Evolutionary conservation across 2,113 vertebrate species (phyloP).

Genomic region (Limnothrissa miodon): DNA sequence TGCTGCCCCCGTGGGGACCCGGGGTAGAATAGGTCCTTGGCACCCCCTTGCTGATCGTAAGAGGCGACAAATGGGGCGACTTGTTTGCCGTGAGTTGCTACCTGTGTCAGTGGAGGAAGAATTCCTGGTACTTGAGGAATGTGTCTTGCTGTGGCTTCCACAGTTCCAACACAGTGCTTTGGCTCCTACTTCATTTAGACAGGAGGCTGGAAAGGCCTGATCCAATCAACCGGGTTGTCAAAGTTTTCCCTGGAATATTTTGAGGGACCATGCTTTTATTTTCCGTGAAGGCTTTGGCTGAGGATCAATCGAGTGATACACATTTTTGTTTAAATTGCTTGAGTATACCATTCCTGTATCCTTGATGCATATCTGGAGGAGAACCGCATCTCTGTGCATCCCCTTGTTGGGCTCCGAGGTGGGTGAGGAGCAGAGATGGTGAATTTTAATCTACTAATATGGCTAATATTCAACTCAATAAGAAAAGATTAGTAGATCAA

Average conservation of each 20-base stretch:
- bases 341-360: slow-evolving; percentile 29
- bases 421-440: slow-evolving; percentile 23
- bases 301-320: background rate
- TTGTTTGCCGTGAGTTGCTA: too few relatives aligned
- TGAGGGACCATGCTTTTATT: background rate
- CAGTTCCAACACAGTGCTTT: too few relatives aligned
- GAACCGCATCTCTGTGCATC: slow-evolving; percentile 14
- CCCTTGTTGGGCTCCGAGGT: slow-evolving; percentile 25
- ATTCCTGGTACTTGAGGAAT: too few relatives aligned
- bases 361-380: slow-evolving; percentile 28
- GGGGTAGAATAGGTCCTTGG: background rate
- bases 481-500: background rate
- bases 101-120: too few relatives aligned
- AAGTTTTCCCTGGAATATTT: background rate
- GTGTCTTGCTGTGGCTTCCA: too few relatives aligned
- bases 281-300: background rate
- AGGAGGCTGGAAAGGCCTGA: slow-evolving; percentile 14
- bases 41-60: too few relatives aligned
- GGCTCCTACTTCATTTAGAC: slow-evolving; percentile 18
- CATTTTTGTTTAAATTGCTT: background rate
- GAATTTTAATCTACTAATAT: background rate
- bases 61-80: too few relatives aligned
- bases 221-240: slow-evolving; percentile 30
- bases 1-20: too few relatives aligned
- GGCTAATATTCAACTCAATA: background rate